Conservation (phyloP, 2,797 vertebrate species). For the Liparis tanakae region DNA sequence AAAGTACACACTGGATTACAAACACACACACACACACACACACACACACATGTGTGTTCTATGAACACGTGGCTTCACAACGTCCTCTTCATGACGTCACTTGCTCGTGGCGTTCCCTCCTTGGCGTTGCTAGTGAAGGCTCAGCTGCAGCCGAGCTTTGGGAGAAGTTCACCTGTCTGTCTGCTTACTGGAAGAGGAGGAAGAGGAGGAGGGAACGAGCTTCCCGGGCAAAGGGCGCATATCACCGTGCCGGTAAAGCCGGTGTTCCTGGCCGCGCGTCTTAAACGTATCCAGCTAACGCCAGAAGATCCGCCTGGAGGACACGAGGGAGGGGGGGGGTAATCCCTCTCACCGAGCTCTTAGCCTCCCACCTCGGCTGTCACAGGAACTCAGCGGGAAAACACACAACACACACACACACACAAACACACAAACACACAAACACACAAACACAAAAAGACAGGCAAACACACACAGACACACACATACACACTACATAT, state of each 20-base stretch:
- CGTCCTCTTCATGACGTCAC: no score
- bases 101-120: no score
- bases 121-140: slow-evolving; percentile 65
- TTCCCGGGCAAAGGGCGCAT: slow-evolving; percentile 54
- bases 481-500: no score
- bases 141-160: slow-evolving; percentile 72
- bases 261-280: slow-evolving; percentile 58
- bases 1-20: neutral
- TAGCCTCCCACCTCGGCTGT: slow-evolving; percentile 64
- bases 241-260: slow-evolving; percentile 72
- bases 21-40: neutral
- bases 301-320: slow-evolving; percentile 60
- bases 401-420: neutral
- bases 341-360: slow-evolving; percentile 78
- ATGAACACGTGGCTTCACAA: no score
- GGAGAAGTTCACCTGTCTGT: slow-evolving; percentile 74
- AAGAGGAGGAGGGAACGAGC: slow-evolving; percentile 10
- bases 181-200: slow-evolving; percentile 46
- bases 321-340: slow-evolving; percentile 66
- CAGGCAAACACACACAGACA: neutral
- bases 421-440: slow-evolving; percentile 27
- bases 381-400: slow-evolving; percentile 55
- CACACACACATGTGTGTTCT: no score
- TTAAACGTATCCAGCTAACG: slow-evolving; percentile 79
- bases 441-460: slow-evolving; percentile 10